These are phyloP conservation scores for Deilephila elpenor DNA, from an alignment of 2,888 invertebrate species.

Conservation along the genomic window DNA sequence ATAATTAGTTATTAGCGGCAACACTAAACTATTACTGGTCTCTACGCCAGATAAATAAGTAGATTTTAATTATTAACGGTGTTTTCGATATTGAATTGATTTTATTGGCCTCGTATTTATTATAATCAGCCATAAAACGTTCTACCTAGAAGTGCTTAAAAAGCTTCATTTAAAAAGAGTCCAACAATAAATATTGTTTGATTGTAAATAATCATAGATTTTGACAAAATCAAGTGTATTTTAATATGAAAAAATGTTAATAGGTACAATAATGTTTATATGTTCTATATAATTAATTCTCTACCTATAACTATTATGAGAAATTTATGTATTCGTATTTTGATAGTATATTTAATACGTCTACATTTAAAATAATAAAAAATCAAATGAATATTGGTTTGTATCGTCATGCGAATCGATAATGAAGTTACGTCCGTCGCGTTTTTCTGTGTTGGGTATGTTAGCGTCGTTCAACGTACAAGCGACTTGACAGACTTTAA, in stretches of 20 bases:
- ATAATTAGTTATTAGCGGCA: conserved; percentile 37
- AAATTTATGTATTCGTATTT: background rate
- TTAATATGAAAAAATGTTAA: too few relatives aligned
- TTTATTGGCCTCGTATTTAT: background rate
- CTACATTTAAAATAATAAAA: background rate
- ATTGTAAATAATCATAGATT: too few relatives aligned
- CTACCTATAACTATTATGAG: too few relatives aligned
- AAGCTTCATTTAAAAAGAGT: too few relatives aligned
- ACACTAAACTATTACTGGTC: conserved; percentile 28
- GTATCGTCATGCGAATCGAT: background rate
- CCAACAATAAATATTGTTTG: too few relatives aligned
- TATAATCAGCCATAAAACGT: too few relatives aligned
- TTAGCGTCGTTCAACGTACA: background rate
- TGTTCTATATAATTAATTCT: too few relatives aligned
- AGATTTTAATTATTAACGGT: conserved; percentile 8
- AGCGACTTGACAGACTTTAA: background rate
- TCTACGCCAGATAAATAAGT: background rate
- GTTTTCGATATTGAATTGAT: background rate
- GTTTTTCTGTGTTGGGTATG: background rate
- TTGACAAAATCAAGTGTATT: too few relatives aligned
- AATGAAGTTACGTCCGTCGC: background rate
- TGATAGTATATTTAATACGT: too few relatives aligned
- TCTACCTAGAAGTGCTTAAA: too few relatives aligned
- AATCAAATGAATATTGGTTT: background rate
- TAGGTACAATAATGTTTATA: too few relatives aligned